phyloP scores from a whole-genome alignment of 2,113 vertebrate genomes.

The Cryptotis parvus region DNA sequence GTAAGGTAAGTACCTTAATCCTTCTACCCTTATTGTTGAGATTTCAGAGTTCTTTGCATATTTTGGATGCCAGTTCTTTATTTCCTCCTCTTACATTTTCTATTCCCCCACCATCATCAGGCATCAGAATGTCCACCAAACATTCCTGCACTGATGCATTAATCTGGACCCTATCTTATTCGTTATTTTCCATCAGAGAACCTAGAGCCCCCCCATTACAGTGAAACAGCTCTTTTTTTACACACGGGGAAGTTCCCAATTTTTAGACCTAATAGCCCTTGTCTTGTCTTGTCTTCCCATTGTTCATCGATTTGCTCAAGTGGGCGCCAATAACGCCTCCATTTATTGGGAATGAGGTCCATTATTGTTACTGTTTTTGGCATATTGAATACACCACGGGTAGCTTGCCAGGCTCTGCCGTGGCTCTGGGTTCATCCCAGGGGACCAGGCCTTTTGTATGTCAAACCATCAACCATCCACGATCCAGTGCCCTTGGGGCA shows the following conservation, averaged over 20 bases:
- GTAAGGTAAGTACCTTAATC: too few relatives aligned
- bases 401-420: too few relatives aligned
- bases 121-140: conserved; percentile 40
- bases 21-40: neutral
- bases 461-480: too few relatives aligned
- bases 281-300: too few relatives aligned
- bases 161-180: neutral
- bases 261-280: conserved; percentile 37
- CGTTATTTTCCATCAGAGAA: conserved; percentile 17
- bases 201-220: neutral
- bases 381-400: too few relatives aligned
- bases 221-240: conserved; percentile 32
- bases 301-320: too few relatives aligned
- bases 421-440: too few relatives aligned
- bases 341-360: too few relatives aligned
- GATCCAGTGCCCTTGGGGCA: too few relatives aligned
- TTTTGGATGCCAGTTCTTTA: neutral
- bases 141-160: neutral
- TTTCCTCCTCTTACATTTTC: neutral
- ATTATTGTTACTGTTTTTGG: too few relatives aligned
- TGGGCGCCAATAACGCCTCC: too few relatives aligned
- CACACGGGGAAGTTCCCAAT: neutral
- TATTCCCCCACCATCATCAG: neutral
- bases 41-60: neutral
- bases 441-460: too few relatives aligned